A percentile compares a stretch with the other conserved stretches of the same genome.
Evolutionary conservation across 2,113 vertebrate genomes (phyloP).

Genomic region (Sinocyclocheilus anophthalmus): DNA sequence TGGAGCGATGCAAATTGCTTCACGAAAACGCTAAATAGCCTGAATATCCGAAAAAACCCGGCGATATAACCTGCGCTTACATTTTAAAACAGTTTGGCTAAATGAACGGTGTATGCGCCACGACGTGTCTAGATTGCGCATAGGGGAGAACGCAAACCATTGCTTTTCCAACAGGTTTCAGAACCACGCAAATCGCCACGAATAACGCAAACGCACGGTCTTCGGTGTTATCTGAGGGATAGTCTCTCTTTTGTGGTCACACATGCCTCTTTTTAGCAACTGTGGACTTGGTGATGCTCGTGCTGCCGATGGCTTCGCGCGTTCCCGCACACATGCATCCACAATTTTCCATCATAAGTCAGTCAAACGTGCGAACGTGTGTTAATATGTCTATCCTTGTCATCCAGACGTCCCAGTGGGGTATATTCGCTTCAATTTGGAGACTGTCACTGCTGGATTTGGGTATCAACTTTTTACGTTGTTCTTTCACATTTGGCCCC

Average conservation of each 20-base stretch:
- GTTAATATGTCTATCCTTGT: neutral
- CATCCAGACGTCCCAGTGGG: neutral
- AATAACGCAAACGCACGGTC: neutral
- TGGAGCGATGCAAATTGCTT: conserved; percentile 75
- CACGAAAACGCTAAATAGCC: conserved; percentile 68
- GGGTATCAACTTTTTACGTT: conserved; percentile 4
- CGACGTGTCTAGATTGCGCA: conserved; percentile 52
- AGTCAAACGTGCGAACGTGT: neutral
- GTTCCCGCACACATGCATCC: conserved; percentile 50
- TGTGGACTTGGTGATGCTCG: conserved; percentile 47
- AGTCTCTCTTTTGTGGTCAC: neutral
- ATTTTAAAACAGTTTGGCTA: conserved; percentile 22
- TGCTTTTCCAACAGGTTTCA: conserved; percentile 50
- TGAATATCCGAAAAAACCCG: conserved; percentile 19
- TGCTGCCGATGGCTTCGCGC: conserved; percentile 43
- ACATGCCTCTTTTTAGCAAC: conserved; percentile 21
- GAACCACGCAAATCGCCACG: neutral
- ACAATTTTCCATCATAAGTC: conserved; percentile 35
- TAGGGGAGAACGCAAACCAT: conserved; percentile 41
- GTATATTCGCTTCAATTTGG: neutral
- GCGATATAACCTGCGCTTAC: conserved; percentile 20
- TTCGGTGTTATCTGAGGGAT: neutral
- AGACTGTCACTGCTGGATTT: neutral
- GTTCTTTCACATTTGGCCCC: neutral
- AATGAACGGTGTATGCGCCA: conserved; percentile 47